Percentiles rank a stretch among this genome's conserved stretches.
These are phyloP conservation scores for Menura novaehollandiae DNA, from an alignment of 2,113 vertebrate genomes.

Conservation along the genomic window DNA sequence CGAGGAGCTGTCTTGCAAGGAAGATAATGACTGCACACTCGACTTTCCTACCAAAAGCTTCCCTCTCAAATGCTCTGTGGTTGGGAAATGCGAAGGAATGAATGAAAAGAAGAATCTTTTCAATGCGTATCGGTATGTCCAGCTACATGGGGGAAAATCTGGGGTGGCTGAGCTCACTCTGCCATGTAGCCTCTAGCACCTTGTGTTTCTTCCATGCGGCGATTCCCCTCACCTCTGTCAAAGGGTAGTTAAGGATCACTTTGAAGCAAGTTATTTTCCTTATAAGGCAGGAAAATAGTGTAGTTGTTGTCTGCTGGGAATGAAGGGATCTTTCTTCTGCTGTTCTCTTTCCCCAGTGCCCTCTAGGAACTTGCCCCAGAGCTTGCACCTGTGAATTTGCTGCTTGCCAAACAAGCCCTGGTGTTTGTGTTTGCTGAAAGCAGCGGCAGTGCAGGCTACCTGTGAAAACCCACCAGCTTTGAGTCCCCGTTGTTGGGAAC, in stretches of 20 bases:
- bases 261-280: neutral
- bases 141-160: neutral
- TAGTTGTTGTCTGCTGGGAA: neutral
- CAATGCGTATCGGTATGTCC: slow-evolving; percentile 85
- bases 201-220: neutral
- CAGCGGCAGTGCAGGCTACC: neutral
- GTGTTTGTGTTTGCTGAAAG: neutral
- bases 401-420: neutral
- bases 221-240: neutral
- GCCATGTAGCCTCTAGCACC: neutral
- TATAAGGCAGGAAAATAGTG: neutral
- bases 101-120: slow-evolving; percentile 91
- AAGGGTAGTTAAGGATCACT: neutral
- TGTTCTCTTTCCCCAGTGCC: neutral
- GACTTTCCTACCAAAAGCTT: slow-evolving; percentile 85
- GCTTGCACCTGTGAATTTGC: neutral
- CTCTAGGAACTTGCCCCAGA: neutral
- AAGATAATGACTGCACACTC: slow-evolving; percentile 78
- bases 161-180: neutral
- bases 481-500: accelerated
- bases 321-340: neutral
- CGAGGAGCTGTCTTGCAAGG: slow-evolving; percentile 72
- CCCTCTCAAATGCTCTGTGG: slow-evolving; percentile 69
- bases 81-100: slow-evolving; percentile 76
- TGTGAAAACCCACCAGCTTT: neutral